These are phyloP conservation scores for Brachionus calyciflorus DNA, from an alignment of 1,140 invertebrate species.

Conservation along the genomic window DNA sequence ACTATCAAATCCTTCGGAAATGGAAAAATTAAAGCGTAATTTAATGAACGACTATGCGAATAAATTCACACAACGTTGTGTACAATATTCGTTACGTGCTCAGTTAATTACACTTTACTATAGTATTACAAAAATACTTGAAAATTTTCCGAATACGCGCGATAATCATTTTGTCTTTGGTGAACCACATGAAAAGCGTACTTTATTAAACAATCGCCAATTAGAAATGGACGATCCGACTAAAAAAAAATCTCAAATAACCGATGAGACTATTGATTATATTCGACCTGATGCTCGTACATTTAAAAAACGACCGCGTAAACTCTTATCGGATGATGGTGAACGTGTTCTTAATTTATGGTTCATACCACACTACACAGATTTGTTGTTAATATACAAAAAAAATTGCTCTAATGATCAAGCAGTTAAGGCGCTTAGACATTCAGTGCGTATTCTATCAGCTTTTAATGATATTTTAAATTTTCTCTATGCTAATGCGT, in stretches of 20 bases:
- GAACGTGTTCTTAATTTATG: slow-evolving; percentile 58
- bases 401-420: slow-evolving; percentile 52
- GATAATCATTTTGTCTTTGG: slow-evolving; percentile 50
- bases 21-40: slow-evolving; percentile 57
- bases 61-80: slow-evolving; percentile 52
- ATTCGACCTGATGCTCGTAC: slow-evolving; percentile 48
- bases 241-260: slow-evolving; percentile 48
- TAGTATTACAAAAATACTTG: slow-evolving; percentile 55
- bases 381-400: slow-evolving; percentile 57
- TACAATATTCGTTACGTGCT: slow-evolving; percentile 56
- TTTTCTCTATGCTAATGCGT: slow-evolving; percentile 35
- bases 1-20: slow-evolving; percentile 54
- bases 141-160: slow-evolving; percentile 58
- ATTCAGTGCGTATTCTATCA: slow-evolving; percentile 56
- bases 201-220: slow-evolving; percentile 48
- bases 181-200: slow-evolving; percentile 56
- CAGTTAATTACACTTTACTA: slow-evolving; percentile 58
- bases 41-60: slow-evolving; percentile 52
- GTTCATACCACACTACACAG: slow-evolving; percentile 59
- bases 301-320: slow-evolving; percentile 54
- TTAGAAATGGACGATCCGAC: slow-evolving; percentile 54
- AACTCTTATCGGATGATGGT: slow-evolving; percentile 56
- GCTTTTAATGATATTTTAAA: slow-evolving; percentile 43
- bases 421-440: slow-evolving; percentile 52
- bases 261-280: slow-evolving; percentile 1